Conservation (phyloP, 2,888 invertebrate species). For the Melanostoma mellinum region DNA sequence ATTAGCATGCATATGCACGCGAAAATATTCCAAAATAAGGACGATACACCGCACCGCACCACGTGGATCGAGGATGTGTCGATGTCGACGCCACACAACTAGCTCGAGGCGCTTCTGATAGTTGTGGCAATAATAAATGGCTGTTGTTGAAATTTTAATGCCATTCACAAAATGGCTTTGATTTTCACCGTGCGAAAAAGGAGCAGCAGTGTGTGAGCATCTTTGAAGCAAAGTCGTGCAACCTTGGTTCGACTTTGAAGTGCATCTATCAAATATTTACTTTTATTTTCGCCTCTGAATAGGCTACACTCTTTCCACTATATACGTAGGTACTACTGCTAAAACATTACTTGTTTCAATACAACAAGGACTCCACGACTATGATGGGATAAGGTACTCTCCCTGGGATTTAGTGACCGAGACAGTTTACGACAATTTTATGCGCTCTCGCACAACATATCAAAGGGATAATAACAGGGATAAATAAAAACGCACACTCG, state of each 20-base stretch:
- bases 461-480: slow-evolving; percentile 68
- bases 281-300: slow-evolving; percentile 45
- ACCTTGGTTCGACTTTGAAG: slow-evolving; percentile 13
- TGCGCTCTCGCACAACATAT: slow-evolving; percentile 67
- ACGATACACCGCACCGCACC: background rate
- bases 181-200: slow-evolving; percentile 6
- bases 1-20: slow-evolving; percentile 11
- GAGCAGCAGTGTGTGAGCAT: background rate
- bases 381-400: slow-evolving; percentile 40
- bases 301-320: slow-evolving; percentile 22
- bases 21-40: slow-evolving; percentile 29
- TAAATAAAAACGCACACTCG: slow-evolving; percentile 64
- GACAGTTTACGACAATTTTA: slow-evolving; percentile 72
- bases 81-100: no score
- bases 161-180: slow-evolving; percentile 9
- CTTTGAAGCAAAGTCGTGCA: background rate
- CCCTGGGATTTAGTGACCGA: slow-evolving; percentile 65
- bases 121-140: slow-evolving; percentile 5
- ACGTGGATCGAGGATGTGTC: background rate
- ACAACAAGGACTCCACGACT: slow-evolving; percentile 33
- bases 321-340: slow-evolving; percentile 1
- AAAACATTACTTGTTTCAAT: slow-evolving; percentile 39
- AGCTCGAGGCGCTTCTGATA: slow-evolving; percentile 8
- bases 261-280: slow-evolving; percentile 63
- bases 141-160: slow-evolving; percentile 23